A percentile compares a stretch with the other conserved stretches of the same genome.
phyloP scores from a whole-genome alignment of 2,888 invertebrate genomes.

The Drosophila neutralis region DNA sequence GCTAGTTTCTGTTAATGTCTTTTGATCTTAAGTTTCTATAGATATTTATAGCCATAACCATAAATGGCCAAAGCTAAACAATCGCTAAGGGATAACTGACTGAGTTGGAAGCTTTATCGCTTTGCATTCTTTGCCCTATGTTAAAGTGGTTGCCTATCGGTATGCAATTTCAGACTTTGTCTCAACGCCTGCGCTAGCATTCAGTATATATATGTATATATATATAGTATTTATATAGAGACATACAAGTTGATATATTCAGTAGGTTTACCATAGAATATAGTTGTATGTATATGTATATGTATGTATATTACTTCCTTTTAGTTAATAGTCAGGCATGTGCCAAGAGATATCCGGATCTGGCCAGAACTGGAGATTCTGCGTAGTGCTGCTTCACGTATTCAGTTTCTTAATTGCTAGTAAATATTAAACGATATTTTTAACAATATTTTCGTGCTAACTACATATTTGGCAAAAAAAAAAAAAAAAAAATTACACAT shows the following conservation, averaged over 20 bases:
- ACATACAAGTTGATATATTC: conserved; percentile 10
- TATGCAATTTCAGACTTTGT: conserved; percentile 60
- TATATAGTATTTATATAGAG: conserved; percentile 6
- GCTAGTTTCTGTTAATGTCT: neutral
- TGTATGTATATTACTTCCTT: neutral
- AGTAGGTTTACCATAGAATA: conserved; percentile 2
- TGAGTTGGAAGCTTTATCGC: conserved; percentile 18
- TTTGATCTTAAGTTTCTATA: conserved; percentile 1
- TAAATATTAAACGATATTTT: conserved; percentile 31
- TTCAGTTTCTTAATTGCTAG: conserved; percentile 32
- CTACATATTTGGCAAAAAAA: conserved; percentile 35
- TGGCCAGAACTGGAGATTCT: neutral
- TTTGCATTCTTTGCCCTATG: conserved; percentile 4
- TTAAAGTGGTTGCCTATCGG: conserved; percentile 27
- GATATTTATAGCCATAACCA: neutral
- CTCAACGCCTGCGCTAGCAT: conserved; percentile 41
- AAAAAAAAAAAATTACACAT: conserved; percentile 10
- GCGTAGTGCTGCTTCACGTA: conserved; percentile 6
- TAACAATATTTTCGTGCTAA: conserved; percentile 54
- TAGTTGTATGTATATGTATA: neutral
- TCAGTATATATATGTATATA: conserved; percentile 15
- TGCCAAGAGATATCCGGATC: neutral
- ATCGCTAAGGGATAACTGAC: conserved; percentile 4
- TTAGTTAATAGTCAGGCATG: neutral
- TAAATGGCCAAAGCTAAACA: conserved; percentile 4